Base-by-base conservation (phyloP, 1,140 invertebrate species). In the Pogonomyrmex californicus region DNA sequence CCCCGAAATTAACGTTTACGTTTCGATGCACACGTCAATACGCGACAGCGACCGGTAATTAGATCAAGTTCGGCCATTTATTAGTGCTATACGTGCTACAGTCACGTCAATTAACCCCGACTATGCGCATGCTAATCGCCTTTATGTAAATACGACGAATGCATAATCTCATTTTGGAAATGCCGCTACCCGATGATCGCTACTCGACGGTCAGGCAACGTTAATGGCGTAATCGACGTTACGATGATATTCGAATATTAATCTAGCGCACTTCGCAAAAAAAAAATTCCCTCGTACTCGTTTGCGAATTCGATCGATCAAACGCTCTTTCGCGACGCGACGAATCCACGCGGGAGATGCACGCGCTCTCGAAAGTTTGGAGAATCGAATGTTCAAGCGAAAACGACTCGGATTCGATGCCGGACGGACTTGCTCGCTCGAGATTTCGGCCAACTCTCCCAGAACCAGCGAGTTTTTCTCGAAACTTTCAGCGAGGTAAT, bases 91-190 rank as follows among this genome's bases (percentile, higher is more conserved):
- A 85, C 58, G 87, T 73, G 68, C 82, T 62, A 77, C 79, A 76
- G 83, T 77, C 82, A 86, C 88, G 78, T 87, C 89, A 91, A 92
- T 92, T 92, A 88, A 78, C 65, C 68, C 60, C 66, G 23, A 56
- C 85, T 91, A 86, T 81, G 77, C 81, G 89, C 87, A 91, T 92
- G 86, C 88, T 93, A 91, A 93, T 91, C 87, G 83, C 85, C 88
- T 90, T 91, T 92, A 93, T 92, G 92, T 92, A 93, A 93, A 94
- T 92, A 92, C 87, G 75, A 87, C 86, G 87, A 91, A 91, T 91
- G 49, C 87, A 77, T 91, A 91, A 94, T 92, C 41, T 30, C 14
- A 51, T 89, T 91, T 88, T 79, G 70, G 75, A 79, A 85, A 77
- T 58, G 62, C 6, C 12, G 65, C n/a, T 5, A 23, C 5, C 51